Base-by-base conservation (phyloP, 1,140 invertebrate species). In the Macrobrachium rosenbergii region DNA sequence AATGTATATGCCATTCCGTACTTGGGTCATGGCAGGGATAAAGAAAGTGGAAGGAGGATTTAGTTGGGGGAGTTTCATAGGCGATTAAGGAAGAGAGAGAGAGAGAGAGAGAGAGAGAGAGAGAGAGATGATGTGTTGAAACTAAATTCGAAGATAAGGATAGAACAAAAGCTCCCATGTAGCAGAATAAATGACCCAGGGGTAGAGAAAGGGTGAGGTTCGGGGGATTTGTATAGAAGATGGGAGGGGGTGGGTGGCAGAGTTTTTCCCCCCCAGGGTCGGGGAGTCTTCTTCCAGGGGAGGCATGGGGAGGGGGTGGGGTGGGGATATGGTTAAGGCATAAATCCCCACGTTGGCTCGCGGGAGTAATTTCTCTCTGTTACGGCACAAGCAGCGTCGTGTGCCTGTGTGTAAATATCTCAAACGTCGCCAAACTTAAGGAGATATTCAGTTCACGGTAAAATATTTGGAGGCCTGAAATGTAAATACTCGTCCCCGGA, bases 401-500 rank as follows among this genome's bases (percentile, higher is more conserved):
- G 63, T 67, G 17, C n/a, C 80, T 58, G 28, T 43, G 37, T 69
- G 80, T 82, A 82, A 82, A 82, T 82, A 82, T 82, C 63, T 60
- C n/a, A 17, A 16, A 19, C 80, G 63, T 72, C 80, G 23, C 64
- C 21, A 7, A 16, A 10, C 80, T 82, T 82, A 72, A 82, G 72
- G 80, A 72, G 60, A 5, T 67, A 52, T 82, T 82, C 80, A 82
- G 63, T 82, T 67, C 10, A 5, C 80, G 63, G 12, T 82, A 82
- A 82, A 82, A 82, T 82, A 82, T 37, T 82, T n/a, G 80, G 63
- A 17, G 12, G 59, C 19, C 80, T 82, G 72, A 69, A 82, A 82
- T 67, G 64, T 82, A 82, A 82, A 82, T 45, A 82, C 17, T 23
- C 19, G n/a, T 28, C 23, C 67, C 28, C 28, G 28, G 3, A 37